A percentile compares a stretch with the other conserved stretches of the same genome.
Evolutionary conservation across 2,113 vertebrate genomes (phyloP).

Genomic region (Myocastor coypus): DNA sequence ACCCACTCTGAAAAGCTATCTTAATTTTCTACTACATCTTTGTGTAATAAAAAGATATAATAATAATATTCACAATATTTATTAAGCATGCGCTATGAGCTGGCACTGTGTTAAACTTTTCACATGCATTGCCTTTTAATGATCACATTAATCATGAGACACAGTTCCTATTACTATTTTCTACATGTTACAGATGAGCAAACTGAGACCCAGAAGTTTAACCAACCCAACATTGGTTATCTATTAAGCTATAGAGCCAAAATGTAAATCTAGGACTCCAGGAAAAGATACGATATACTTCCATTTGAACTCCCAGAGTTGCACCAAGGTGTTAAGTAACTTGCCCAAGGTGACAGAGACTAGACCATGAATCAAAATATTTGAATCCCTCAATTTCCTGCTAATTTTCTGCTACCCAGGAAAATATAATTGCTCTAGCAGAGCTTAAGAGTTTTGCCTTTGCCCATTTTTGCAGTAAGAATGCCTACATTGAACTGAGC

Average conservation of each 20-base stretch:
- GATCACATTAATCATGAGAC: not conserved
- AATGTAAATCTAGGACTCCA: not conserved
- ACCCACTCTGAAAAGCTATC: not conserved
- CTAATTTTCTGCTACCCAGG: conserved; percentile 20
- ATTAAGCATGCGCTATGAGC: not conserved
- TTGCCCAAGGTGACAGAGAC: conserved; percentile 13
- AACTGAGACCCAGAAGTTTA: not conserved
- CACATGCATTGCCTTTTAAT: not conserved
- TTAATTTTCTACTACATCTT: not conserved
- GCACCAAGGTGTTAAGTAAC: conserved; percentile 26
- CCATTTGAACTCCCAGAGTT: not conserved
- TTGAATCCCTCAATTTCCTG: not conserved
- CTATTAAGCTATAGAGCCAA: not conserved
- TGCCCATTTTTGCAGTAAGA: not conserved
- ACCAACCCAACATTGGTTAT: not conserved
- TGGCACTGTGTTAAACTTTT: not conserved
- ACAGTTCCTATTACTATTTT: not conserved
- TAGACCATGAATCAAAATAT: conserved; percentile 33
- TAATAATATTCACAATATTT: not conserved
- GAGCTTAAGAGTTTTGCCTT: not conserved
- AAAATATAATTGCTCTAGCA: conserved; percentile 11
- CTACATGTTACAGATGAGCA: not conserved
- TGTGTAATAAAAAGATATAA: not conserved
- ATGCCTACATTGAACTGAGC: conserved; percentile 7
- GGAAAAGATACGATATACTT: not conserved